phyloP scores from a whole-genome alignment of 1,140 invertebrate genomes.

The Apocrypta bakeri region DNA sequence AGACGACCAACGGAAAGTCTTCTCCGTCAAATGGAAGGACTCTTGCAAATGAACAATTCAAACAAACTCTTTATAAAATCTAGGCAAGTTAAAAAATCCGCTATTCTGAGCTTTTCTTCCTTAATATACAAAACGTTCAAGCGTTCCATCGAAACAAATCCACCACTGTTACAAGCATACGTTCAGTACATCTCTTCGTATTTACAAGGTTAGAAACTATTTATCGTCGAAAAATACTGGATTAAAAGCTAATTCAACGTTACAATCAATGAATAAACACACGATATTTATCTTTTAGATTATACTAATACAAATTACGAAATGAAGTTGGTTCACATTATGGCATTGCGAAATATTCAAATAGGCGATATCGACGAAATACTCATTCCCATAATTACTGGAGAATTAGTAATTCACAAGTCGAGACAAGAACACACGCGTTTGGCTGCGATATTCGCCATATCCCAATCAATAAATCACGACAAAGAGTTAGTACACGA shows the following conservation, averaged over 20 bases:
- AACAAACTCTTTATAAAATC: constrained; percentile 41
- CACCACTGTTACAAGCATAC: constrained; percentile 48
- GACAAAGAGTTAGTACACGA: constrained; percentile 54
- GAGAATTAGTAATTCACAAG: constrained; percentile 8
- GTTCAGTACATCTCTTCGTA: constrained; percentile 57
- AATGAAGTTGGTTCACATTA: constrained; percentile 62
- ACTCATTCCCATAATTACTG: constrained; percentile 60
- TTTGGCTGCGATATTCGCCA: constrained; percentile 30
- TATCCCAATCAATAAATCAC: constrained; percentile 15
- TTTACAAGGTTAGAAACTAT: constrained; percentile 54
- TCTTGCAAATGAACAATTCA: constrained; percentile 64
- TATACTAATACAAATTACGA: constrained; percentile 54
- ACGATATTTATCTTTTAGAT: constrained; percentile 43
- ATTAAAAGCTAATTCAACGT: background rate
- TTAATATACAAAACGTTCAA: no score
- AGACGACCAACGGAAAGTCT: constrained; percentile 63
- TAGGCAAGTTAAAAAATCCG: constrained; percentile 59
- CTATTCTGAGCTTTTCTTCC: no score
- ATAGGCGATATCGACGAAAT: constrained; percentile 54
- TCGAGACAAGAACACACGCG: background rate
- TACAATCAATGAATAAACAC: background rate
- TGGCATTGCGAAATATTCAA: constrained; percentile 63
- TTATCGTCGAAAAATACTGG: background rate
- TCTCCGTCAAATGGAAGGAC: constrained; percentile 66
- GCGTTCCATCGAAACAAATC: no score